Evolutionary conservation across 2,888 invertebrate species (phyloP), one percentile per base, ranked within the genome.

Genomic region (Chloromyia formosa): DNA sequence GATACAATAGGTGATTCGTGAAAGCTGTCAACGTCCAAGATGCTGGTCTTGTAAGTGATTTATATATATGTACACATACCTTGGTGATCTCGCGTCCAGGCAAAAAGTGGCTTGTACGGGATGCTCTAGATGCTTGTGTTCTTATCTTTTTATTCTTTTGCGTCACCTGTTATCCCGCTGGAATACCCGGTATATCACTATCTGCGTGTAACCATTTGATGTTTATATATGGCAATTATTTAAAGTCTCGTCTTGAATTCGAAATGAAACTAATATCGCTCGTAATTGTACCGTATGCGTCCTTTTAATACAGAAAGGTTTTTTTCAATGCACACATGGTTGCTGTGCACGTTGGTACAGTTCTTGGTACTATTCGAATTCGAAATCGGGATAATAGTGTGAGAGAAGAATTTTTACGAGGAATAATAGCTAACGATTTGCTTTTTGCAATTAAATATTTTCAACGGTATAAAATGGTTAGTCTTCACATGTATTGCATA

Each of bases 201-300:
- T 49, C 66, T 54, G 62, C 42, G 16, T 23, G 54, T 12, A 23
- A 49, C 68, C 20, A 68, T 45, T 68, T 35, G 18, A 9, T 23
- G 69, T 35, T 69, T 54, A 69, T 69, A 53, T 69, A 69, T 69
- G 69, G 69, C 4, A 54, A 69, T 69, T 69, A 54, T 54, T 54
- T 23, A 12, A 20, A 69, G 69, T 53, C 54, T 42, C 40, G 53
- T 53, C 69, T 69, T 54, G 69, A 22, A 69, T 69, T 69, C 54
- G 18, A 54, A 69, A 69, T 69, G 69, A 54, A 69, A 69, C 27
- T 49, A 42, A 66, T 66, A 66, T 54, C 27, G 53, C 53, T 69
- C 69, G 69, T 69, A 69, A 69, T 69, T 69, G 69, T 54, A 53
- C 22, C 60, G 16, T n/a, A 18, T 49, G 20, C 23, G 45, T 66